Conservation (phyloP, 1,140 invertebrate species). For the Drosophila ficusphila region DNA sequence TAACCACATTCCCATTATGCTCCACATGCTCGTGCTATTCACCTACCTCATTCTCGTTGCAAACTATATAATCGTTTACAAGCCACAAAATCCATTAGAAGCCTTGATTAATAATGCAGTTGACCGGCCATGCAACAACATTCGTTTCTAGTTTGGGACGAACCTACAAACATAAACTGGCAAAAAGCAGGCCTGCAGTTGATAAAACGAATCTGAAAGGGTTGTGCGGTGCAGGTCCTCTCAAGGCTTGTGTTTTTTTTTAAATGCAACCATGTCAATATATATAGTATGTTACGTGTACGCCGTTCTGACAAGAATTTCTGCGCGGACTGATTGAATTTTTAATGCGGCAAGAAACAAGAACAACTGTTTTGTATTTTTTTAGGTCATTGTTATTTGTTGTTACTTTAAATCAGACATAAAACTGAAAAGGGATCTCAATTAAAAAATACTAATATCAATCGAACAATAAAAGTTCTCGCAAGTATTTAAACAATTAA, state of each 20-base stretch:
- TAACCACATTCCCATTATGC: slow-evolving; percentile 7
- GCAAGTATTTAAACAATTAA: too few relatives aligned
- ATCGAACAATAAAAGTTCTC: too few relatives aligned
- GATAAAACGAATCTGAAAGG: slow-evolving; percentile 1
- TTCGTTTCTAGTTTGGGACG: slow-evolving; percentile 29
- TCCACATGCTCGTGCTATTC: not conserved
- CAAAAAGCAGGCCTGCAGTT: slow-evolving; percentile 10
- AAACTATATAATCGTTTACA: slow-evolving; percentile 34
- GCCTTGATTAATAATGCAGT: slow-evolving; percentile 56
- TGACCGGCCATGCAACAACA: slow-evolving; percentile 42
- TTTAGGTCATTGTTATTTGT: not conserved
- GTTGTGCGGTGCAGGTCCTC: not conserved
- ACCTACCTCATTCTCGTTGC: slow-evolving; percentile 2
- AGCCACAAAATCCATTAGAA: slow-evolving; percentile 57
- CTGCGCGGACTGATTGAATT: slow-evolving; percentile 41
- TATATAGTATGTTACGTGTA: slow-evolving; percentile 31
- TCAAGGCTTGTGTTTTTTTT: slow-evolving; percentile 36
- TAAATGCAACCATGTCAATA: slow-evolving; percentile 52
- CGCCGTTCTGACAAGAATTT: slow-evolving; percentile 11
- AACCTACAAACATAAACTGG: slow-evolving; percentile 4
- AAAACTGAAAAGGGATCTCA: too few relatives aligned
- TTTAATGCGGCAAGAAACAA: slow-evolving; percentile 13
- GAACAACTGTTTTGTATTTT: not conserved
- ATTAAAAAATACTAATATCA: too few relatives aligned
- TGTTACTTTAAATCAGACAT: too few relatives aligned